A percentile compares a stretch with the other conserved stretches of the same genome.
These are phyloP conservation scores for Adelges cooleyi DNA, from an alignment of 1,140 invertebrate genomes.

Conservation along the genomic window DNA sequence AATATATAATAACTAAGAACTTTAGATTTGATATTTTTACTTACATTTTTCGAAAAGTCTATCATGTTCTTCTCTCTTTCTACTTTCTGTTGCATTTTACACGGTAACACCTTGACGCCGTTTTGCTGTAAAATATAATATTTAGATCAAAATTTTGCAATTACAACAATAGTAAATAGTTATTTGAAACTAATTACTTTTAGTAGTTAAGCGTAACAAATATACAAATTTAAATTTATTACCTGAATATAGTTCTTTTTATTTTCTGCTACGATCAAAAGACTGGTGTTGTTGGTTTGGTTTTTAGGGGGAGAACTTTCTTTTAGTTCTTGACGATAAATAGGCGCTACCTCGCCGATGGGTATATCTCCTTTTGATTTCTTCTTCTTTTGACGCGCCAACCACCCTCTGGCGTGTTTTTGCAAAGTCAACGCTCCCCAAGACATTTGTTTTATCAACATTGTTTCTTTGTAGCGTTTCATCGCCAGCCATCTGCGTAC, in stretches of 20 bases:
- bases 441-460: conserved; percentile 49
- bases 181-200: too few relatives aligned
- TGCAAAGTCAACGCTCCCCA: conserved; percentile 54
- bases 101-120: conserved; percentile 13
- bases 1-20: background rate
- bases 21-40: background rate
- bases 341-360: conserved; percentile 24
- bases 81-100: conserved; percentile 15
- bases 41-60: conserved; percentile 10
- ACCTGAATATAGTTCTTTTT: conserved; percentile 31
- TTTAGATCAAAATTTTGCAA: too few relatives aligned
- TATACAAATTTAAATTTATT: background rate
- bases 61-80: conserved; percentile 17
- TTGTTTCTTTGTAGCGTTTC: conserved; percentile 39
- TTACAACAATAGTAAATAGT: too few relatives aligned
- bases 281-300: conserved; percentile 10
- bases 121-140: conserved; percentile 13
- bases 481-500: conserved; percentile 57
- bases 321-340: conserved; percentile 3
- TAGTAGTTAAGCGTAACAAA: too few relatives aligned
- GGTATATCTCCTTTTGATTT: conserved; percentile 25
- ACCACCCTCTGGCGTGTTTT: conserved; percentile 53
- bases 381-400: conserved; percentile 39
- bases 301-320: background rate
- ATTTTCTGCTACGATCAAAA: conserved; percentile 26